Conservation (phyloP, 2,797 vertebrate species). For the Urophycis tenuis region DNA sequence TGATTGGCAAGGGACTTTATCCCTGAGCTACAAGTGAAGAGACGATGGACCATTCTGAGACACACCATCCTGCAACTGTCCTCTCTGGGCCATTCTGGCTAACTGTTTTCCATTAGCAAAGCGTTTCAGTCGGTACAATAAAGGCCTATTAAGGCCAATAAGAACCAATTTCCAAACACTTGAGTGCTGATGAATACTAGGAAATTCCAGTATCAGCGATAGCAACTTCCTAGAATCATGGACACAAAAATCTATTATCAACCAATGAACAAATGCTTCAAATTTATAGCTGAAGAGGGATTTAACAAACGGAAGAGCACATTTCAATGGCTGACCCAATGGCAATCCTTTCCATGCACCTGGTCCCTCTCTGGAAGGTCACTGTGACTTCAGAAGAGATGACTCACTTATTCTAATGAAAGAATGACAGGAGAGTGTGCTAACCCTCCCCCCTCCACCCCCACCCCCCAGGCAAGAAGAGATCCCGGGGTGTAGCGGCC, state of each 20-base stretch:
- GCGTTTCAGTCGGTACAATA: too few relatives aligned
- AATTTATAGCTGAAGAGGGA: background rate
- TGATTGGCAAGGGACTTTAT: background rate
- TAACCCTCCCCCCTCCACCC: too few relatives aligned
- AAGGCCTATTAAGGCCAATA: background rate
- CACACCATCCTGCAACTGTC: background rate
- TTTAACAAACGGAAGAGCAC: background rate
- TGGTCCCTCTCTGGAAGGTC: background rate
- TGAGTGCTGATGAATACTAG: background rate
- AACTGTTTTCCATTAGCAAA: too few relatives aligned
- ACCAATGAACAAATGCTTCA: background rate
- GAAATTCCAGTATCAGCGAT: background rate
- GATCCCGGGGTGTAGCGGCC: background rate
- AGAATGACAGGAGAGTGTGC: background rate
- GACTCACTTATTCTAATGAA: background rate
- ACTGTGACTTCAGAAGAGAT: background rate
- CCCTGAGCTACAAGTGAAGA: background rate
- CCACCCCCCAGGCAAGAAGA: slow-evolving; percentile 7
- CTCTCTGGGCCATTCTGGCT: background rate
- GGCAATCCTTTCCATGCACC: background rate
- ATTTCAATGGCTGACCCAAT: background rate
- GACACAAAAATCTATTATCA: background rate
- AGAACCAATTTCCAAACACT: background rate
- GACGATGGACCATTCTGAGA: background rate
- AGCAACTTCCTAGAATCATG: background rate